Conservation (phyloP, 2,797 vertebrate genomes). For the Schizopygopsis malacanthus region DNA sequence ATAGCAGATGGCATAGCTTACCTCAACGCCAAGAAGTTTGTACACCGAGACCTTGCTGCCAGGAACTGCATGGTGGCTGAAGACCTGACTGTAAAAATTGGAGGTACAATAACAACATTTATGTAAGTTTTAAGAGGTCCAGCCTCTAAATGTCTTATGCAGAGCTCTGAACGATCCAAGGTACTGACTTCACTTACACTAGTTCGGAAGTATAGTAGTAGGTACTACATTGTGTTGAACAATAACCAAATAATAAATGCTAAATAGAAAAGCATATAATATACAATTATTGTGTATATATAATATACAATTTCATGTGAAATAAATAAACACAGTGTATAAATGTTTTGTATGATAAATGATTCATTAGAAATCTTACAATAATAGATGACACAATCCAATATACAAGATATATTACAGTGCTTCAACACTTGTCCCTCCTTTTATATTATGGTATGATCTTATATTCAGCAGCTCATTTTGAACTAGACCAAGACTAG, state of each 20-base stretch:
- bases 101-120: constrained; percentile 75
- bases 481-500: too few relatives aligned
- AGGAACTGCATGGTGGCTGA: constrained; percentile 97
- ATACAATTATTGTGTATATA: not conserved
- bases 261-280: not conserved
- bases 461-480: too few relatives aligned
- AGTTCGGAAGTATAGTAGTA: not conserved
- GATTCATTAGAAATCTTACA: too few relatives aligned
- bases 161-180: not conserved
- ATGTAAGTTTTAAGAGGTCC: not conserved
- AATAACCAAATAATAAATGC: not conserved
- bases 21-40: constrained; percentile 96
- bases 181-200: not conserved
- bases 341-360: too few relatives aligned
- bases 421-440: too few relatives aligned
- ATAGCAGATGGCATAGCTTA: constrained; percentile 98
- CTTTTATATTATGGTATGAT: too few relatives aligned
- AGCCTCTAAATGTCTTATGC: not conserved
- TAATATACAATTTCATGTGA: too few relatives aligned
- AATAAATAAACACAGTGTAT: too few relatives aligned
- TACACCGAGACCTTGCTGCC: constrained; percentile 94
- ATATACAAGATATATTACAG: too few relatives aligned
- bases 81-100: constrained; percentile 94
- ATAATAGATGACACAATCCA: too few relatives aligned
- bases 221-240: not conserved